Evolutionary conservation across 2,113 vertebrate genomes (phyloP), one percentile per base, ranked within the genome.

Genomic region (Epinephelus lanceolatus): DNA sequence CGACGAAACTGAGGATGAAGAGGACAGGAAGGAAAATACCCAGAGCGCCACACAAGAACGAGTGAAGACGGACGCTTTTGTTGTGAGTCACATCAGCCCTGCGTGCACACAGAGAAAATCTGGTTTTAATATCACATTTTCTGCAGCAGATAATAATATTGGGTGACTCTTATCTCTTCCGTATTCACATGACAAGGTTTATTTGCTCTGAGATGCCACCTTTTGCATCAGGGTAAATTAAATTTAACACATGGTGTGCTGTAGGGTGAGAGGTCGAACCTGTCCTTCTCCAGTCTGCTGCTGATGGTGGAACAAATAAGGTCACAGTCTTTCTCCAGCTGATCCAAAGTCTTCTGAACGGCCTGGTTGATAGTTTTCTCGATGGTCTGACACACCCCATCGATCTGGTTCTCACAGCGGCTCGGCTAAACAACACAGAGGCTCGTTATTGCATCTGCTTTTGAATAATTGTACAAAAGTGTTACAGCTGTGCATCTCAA

Each of bases 341-440:
- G 95, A 89, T 96, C 85, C 78, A 96, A 78, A 18, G 94, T 96
- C 89, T 95, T 96, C 91, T 96, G 95, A 55, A 96, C 94, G 0
- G 95, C 94, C 91, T 96, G 95, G 92, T 95, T 95, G 78, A 96
- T 96, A 84, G 92, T 96, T 89, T 96, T 96, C 91, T 96, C 96
- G 51, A 96, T 95, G 52, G 95, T 96, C 82, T 94, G 91, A 81
- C 96, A 96, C 84, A 96, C 91, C 5, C 88, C 91, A 2, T 95
- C 95, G 4, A 96, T 96, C 91, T 96, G 95, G 87, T 96, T 96
- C 88, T 94, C 91, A 25, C 95, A 96, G 15, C 96, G 94, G 90
- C 93, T 96, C 1, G 92, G 92, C 96, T 96, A 59, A 53, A 87
- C 11, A 57, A 71, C 11, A 86, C 68, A 79, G 51, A 85, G n/a